phyloP scores from a whole-genome alignment of 2,113 vertebrate genomes.

The Hylia prasina region DNA sequence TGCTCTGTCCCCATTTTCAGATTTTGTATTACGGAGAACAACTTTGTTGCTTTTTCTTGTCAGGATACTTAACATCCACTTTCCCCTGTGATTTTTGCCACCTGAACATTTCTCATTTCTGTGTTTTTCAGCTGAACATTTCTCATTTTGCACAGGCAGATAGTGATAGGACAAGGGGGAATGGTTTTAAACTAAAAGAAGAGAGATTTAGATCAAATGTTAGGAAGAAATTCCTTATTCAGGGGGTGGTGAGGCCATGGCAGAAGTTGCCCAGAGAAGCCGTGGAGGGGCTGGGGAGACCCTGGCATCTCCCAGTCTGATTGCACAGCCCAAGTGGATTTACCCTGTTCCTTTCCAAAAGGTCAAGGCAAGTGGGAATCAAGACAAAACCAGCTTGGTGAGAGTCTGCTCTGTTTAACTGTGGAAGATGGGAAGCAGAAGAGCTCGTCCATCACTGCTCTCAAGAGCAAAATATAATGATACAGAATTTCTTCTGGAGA shows the following conservation, averaged over 20 bases:
- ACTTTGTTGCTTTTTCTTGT: not conserved
- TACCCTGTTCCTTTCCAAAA: not conserved
- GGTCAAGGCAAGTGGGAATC: not conserved
- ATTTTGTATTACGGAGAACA: not conserved
- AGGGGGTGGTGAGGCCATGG: not conserved
- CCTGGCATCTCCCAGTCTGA: not conserved
- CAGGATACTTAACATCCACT: not conserved
- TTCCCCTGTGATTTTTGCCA: not conserved
- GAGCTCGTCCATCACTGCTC: not conserved
- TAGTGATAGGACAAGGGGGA: not conserved
- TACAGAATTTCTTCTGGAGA: not conserved
- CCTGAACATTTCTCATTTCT: not conserved
- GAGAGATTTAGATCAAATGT: not conserved
- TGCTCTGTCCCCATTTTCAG: not conserved
- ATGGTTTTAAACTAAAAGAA: not conserved
- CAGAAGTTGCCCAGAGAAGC: not conserved
- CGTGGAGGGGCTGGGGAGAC: not conserved
- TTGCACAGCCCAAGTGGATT: not conserved
- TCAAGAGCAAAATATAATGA: not conserved
- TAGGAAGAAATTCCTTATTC: not conserved
- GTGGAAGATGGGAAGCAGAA: not conserved
- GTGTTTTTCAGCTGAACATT: not conserved
- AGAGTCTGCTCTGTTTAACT: not conserved
- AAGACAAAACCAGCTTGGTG: not conserved
- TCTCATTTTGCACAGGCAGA: not conserved